Evolutionary conservation across 2,113 vertebrate species (phyloP).

Genomic region (Fulica atra): DNA sequence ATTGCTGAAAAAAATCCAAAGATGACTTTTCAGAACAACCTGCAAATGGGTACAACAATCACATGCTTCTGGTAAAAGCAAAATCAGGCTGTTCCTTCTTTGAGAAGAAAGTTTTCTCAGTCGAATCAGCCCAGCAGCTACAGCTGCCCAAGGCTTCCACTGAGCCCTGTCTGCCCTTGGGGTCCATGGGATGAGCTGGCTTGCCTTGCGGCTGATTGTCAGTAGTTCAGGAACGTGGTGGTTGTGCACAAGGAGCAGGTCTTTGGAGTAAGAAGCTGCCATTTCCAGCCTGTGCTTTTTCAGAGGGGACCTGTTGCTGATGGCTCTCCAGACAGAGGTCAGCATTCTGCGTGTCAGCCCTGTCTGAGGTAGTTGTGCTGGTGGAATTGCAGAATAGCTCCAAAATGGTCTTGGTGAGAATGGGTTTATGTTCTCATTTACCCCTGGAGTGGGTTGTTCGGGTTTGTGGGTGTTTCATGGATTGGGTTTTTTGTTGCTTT

Average conservation of each 20-base stretch:
- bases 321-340: neutral
- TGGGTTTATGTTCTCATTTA: neutral
- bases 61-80: neutral
- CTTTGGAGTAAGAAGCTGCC: neutral
- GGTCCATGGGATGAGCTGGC: neutral
- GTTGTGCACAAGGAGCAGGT: neutral
- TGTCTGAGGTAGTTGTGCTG: neutral
- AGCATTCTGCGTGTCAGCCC: neutral
- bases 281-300: neutral
- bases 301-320: neutral
- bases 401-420: neutral
- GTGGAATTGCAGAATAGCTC: neutral
- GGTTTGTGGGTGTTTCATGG: neutral
- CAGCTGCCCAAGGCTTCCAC: neutral
- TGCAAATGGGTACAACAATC: neutral
- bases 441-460: neutral
- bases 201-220: neutral
- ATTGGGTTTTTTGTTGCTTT: neutral
- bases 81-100: neutral
- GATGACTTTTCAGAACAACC: neutral
- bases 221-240: neutral
- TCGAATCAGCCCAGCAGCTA: neutral
- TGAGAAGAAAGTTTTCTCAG: neutral
- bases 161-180: neutral
- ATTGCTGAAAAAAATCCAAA: neutral